phyloP scores from a whole-genome alignment of 2,113 vertebrate genomes.

The Promerops cafer region DNA sequence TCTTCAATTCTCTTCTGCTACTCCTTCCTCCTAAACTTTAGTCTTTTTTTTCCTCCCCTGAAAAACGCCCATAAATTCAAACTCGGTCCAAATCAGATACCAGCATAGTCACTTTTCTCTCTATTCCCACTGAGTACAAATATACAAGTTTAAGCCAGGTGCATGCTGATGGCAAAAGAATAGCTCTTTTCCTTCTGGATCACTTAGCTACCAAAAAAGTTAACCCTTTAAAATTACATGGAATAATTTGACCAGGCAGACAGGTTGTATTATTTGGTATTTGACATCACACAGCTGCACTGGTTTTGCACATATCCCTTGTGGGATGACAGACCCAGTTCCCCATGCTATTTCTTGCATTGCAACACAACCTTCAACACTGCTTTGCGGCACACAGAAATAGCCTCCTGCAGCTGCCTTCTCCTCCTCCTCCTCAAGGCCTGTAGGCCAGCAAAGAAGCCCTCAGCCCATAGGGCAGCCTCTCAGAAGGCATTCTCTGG shows the following conservation, averaged over 20 bases:
- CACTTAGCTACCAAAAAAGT: neutral
- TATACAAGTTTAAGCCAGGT: neutral
- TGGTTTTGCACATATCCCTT: rapidly evolving
- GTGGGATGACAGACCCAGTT: neutral
- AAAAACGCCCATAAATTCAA: neutral
- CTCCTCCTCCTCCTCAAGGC: neutral
- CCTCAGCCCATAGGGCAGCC: neutral
- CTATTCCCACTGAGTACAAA: neutral
- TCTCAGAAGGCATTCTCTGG: neutral
- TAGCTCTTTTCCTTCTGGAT: neutral
- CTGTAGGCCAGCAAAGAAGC: neutral
- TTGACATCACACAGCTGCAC: neutral
- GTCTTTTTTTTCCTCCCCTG: rapidly evolving
- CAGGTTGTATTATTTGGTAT: neutral
- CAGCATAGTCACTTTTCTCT: neutral
- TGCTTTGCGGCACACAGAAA: neutral
- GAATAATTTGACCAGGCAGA: neutral
- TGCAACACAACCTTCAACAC: neutral
- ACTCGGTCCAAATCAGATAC: neutral
- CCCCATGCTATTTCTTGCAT: neutral
- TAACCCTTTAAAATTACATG: neutral
- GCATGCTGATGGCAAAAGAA: neutral
- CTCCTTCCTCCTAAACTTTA: neutral
- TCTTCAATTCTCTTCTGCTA: neutral
- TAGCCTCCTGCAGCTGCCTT: neutral